Conservation (phyloP, 2,888 invertebrate species). For the Ophioninae sp. region DNA sequence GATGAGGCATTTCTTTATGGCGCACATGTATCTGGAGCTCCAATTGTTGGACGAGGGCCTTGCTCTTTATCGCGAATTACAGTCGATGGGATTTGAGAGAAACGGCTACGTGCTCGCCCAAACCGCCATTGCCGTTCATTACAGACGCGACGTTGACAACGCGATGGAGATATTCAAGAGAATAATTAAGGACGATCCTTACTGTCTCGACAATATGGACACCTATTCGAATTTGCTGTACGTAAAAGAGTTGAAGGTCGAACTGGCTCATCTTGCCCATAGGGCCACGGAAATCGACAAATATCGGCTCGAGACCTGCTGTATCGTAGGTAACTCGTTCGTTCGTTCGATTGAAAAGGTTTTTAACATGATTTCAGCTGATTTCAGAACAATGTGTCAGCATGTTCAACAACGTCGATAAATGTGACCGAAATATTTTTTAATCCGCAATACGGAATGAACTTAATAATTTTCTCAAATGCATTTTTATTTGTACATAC, state of each 20-base stretch:
- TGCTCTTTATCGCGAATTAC: slow-evolving; percentile 89
- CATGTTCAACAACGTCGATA: too few species aligned
- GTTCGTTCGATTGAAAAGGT: not conserved
- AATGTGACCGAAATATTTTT: too few species aligned
- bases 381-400: too few species aligned
- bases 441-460: too few species aligned
- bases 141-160: slow-evolving; percentile 94
- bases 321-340: slow-evolving; percentile 91
- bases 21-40: slow-evolving; percentile 93
- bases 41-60: slow-evolving; percentile 95
- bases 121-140: slow-evolving; percentile 96
- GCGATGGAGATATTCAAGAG: slow-evolving; percentile 93
- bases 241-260: slow-evolving; percentile 95
- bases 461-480: too few species aligned
- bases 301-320: slow-evolving; percentile 98
- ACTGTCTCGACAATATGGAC: slow-evolving; percentile 96
- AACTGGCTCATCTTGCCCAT: slow-evolving; percentile 96
- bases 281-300: slow-evolving; percentile 97
- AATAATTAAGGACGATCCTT: slow-evolving; percentile 94
- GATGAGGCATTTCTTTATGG: slow-evolving; percentile 96
- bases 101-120: slow-evolving; percentile 95
- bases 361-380: not conserved
- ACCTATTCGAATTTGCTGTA: slow-evolving; percentile 97
- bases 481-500: not conserved
- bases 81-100: slow-evolving; percentile 90